Base-by-base conservation (phyloP, 2,888 invertebrate genomes). In the Fabriciana adippe region DNA sequence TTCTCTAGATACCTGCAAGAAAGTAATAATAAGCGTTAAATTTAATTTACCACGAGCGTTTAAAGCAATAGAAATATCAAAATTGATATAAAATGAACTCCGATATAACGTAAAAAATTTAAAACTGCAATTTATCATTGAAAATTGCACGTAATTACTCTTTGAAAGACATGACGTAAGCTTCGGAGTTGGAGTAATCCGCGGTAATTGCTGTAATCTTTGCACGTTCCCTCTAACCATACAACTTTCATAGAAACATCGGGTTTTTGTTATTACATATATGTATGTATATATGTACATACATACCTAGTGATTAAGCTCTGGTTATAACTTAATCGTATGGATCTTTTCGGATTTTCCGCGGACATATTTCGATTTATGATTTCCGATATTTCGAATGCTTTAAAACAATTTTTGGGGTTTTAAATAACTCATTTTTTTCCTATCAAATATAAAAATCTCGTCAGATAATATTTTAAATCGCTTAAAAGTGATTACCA, bases 131-230 rank as follows among this genome's bases (percentile, higher is more conserved):
- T 50, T 50, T 61, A 53, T 18, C 51, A 53, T 41, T 41, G 35
- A 53, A 53, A 61, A 61, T 61, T 61, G 61, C 51, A 51, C 31
- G n/a, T 61, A 41, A 61, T 53, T 61, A 61, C 16, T 35, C 53
- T 18, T 35, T 18, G 8, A 61, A 35, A 51, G 48, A 60, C 51
- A 51, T 61, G 61, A 53, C 51, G 61, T 16, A 51, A 61, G 51
- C 21, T 15, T 11, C 47, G 26, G 50, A 16, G 60, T 50, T 18
- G 6, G 18, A 61, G 51, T 51, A 53, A 41, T 61, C 18, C 35
- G 14, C 1, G 35, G 50, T 61, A 61, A 51, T 41, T 61, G 41
- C 41, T 21, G 41, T 53, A 61, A 51, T 51, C 50, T 18, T 6
- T 6, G 15, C 15, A 15, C 6, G 41, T 8, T 15, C 50, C n/a